Evolutionary conservation across 2,113 vertebrate species (phyloP).

Genomic region (Cacatua alba): DNA sequence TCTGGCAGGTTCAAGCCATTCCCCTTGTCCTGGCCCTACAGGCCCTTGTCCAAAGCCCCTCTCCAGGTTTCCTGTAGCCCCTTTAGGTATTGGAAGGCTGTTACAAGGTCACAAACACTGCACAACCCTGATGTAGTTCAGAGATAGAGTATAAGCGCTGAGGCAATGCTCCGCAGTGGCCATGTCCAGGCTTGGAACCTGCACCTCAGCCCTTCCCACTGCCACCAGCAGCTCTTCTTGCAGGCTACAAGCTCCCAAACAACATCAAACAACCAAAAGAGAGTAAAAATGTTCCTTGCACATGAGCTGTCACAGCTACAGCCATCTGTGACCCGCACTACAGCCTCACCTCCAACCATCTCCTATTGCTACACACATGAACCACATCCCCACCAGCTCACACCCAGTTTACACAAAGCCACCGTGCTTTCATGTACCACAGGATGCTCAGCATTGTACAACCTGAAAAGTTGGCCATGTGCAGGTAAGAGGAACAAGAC

Average conservation of each 20-base stretch:
- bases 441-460: not conserved
- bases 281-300: not conserved
- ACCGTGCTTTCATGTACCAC: rapidly evolving
- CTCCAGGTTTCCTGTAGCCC: not conserved
- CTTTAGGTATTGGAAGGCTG: not conserved
- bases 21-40: not conserved
- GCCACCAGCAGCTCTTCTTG: not conserved
- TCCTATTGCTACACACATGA: rapidly evolving
- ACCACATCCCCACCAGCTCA: not conserved
- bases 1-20: not conserved
- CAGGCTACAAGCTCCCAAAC: not conserved
- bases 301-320: not conserved
- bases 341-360: not conserved
- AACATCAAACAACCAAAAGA: not conserved
- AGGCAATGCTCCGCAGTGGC: not conserved
- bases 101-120: not conserved
- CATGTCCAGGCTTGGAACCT: not conserved
- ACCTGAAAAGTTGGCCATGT: not conserved
- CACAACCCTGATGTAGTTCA: not conserved
- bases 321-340: not conserved
- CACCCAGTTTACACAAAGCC: not conserved
- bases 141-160: not conserved
- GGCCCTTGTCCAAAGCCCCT: not conserved
- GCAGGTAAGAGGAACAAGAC: not conserved
- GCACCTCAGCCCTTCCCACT: not conserved